Evolutionary conservation across 2,113 vertebrate species (phyloP).

Genomic region (Ammospiza caudacuta): DNA sequence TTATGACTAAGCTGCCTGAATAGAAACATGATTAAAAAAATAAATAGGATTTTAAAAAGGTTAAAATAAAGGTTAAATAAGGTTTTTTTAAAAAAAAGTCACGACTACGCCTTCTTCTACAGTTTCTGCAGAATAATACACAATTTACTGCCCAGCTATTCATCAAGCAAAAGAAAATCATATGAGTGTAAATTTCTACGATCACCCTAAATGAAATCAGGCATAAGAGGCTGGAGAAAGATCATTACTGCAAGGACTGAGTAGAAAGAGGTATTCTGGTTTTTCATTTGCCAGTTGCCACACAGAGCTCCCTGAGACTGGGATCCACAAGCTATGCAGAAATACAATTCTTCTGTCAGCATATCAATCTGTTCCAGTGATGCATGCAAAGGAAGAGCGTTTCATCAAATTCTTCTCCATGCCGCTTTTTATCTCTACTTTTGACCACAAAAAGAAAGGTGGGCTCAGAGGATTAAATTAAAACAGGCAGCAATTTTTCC

Average conservation of each 20-base stretch:
- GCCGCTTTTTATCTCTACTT: background rate
- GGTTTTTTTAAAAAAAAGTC: background rate
- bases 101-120: background rate
- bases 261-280: background rate
- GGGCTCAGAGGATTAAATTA: background rate
- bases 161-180: background rate
- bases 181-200: background rate
- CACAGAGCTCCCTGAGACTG: background rate
- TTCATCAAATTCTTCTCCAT: background rate
- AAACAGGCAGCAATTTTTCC: background rate
- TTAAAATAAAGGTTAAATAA: background rate
- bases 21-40: background rate
- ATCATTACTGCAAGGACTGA: background rate
- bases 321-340: background rate
- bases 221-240: conserved; percentile 8
- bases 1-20: background rate
- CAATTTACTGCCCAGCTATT: background rate
- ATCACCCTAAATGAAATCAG: background rate
- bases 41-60: background rate
- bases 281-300: background rate
- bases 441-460: background rate
- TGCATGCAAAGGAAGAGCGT: background rate
- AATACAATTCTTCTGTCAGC: background rate
- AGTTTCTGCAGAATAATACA: background rate
- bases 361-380: background rate